Base-by-base conservation (phyloP, 2,888 invertebrate species). In the Latrodectus elegans region DNA sequence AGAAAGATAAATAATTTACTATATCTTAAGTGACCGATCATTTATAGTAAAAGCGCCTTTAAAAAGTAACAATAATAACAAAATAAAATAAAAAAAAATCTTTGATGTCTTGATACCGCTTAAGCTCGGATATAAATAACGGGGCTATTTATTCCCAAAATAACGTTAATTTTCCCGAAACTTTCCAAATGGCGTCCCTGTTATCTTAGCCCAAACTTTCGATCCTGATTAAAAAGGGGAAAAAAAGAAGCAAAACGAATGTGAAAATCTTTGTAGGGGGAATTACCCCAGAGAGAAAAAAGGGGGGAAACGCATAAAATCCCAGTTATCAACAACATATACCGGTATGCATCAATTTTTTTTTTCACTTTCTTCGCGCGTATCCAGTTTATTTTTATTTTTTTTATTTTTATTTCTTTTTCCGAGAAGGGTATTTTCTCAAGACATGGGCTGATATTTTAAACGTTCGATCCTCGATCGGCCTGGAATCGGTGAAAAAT, bases 81-180 rank as follows among this genome's bases (percentile, higher is more conserved):
- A 72, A 60, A 51, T 49, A 64, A 65, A 53, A 72, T 72, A 80
- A 38, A 80, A 49, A 72, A 38, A 80, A 52, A 60, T 67, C 65
- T 77, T 67, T 76, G 86, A 86, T 86, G 79, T 86, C 86, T 86
- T 86, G 86, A 86, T 86, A 72, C 81, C 51, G 76, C 70, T 76
- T 86, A 86, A 86, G 86, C 86, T 86, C 10, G 64, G 73, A 64
- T 72, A 86, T 86, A 86, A 86, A 86, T 86, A 86, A 86, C 81
- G 76, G 22, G 76, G 81, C 86, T 81, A 86, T 81, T 81, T 81
- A 81, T 86, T 81, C 81, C 76, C 38, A 72, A 67, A 26, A 76
- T 65, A 55, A 70, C 75, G 76, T 80, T 86, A 81, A 86, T 81
- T 86, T 86, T 86, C 72, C 65, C 38, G 65, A 77, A 81, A 76